These are phyloP conservation scores for Narcine bancroftii DNA, from an alignment of 2,113 vertebrate genomes.

Conservation along the genomic window DNA sequence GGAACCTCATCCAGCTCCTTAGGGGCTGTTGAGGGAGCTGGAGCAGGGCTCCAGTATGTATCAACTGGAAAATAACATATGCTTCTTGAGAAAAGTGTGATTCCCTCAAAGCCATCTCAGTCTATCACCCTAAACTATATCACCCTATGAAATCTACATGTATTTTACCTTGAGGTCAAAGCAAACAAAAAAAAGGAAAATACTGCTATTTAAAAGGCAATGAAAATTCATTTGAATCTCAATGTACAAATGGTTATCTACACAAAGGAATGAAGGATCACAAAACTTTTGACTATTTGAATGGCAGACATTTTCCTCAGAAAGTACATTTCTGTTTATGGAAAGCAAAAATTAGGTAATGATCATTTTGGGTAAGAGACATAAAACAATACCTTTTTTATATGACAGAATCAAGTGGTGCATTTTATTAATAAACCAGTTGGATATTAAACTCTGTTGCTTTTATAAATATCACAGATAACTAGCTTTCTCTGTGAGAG, in stretches of 20 bases:
- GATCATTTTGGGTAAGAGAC: neutral
- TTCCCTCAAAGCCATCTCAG: neutral
- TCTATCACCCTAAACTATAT: neutral
- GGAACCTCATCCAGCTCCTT: too few species aligned
- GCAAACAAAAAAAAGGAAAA: neutral
- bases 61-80: neutral
- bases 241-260: neutral
- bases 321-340: neutral
- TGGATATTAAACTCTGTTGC: neutral
- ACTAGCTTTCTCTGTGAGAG: too few species aligned
- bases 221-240: neutral
- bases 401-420: neutral
- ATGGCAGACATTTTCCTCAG: neutral
- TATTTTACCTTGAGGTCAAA: neutral
- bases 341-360: neutral
- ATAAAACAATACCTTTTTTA: neutral
- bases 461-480: too few species aligned
- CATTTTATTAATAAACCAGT: too few species aligned
- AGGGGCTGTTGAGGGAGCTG: too few species aligned
- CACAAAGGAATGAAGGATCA: neutral
- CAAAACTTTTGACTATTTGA: neutral
- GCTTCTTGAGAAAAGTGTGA: neutral
- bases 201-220: neutral
- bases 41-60: neutral
- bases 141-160: neutral